Evolutionary conservation across 2,797 vertebrate genomes (phyloP), one percentile per base, ranked within the genome.

Genomic region (Pangasius larnaudii): DNA sequence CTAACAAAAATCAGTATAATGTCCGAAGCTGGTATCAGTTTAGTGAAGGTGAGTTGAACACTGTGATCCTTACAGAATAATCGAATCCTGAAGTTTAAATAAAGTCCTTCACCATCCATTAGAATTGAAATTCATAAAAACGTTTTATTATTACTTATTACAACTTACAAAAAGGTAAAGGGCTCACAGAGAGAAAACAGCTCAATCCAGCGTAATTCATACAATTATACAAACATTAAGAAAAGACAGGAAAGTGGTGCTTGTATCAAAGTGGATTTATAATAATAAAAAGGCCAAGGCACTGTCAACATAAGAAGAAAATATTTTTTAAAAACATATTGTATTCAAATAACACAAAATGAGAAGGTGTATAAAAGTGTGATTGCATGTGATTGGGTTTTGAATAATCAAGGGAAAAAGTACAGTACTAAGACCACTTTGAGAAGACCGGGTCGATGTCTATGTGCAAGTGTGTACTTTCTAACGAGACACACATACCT

Each of bases 351-450:
- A 85, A 65, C 61, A 85, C 42, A 74, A 72, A 81, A 71, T 56
- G n/a, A 86, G 84, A 72, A 84, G 30, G 72, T 89, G 85, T 94
- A 94, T 93, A 94, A 93, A 94, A 90, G 27, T 65, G 81, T 86
- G 65, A 88, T 92, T 91, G 86, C 67, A 65, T 87, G 84, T 86
- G 36, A 89, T 71, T 46, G 27, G 27, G 16, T 65, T 83, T 65
- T 4, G 5, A 63, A 63, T 42, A 42, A 61, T 13, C 13, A 22
- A 53, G 39, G 19, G 19, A 90, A 87, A 93, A 93, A 93, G 92
- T 95, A 96, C 95, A 96, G 95, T 95, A 95, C 95, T 95, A 91
- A 94, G 79, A 92, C 90, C 91, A 90, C 93, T 71, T 88, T 85
- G 91, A 91, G 79, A 92, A 89, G 49, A 87, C 56, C 63, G 84